Base-by-base conservation (phyloP, 2,888 invertebrate genomes). In the Metallyticus violacea region DNA sequence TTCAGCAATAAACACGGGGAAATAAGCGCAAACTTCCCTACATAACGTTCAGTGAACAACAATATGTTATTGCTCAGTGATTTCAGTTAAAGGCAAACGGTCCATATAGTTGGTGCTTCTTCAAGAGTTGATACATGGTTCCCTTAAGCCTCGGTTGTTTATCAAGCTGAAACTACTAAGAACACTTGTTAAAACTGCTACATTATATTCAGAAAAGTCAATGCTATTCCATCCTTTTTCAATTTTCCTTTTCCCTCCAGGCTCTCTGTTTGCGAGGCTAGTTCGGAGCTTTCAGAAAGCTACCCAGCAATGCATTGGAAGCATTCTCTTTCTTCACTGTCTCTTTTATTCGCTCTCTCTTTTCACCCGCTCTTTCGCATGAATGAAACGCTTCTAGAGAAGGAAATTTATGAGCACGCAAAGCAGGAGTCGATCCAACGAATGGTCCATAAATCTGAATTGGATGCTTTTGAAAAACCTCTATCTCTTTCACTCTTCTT, bases 381-480 rank as follows among this genome's bases (percentile, higher is more conserved):
- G 81, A 62, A 82, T 62, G 40, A 40, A 82, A 62, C 40, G 28
- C 62, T 76, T 82, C 40, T 22, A 40, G 26, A 7, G n/a, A 15
- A 25, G 62, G 9, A 82, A 40, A 82, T 82, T 82, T 82, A 82
- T 26, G 62, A 9, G 40, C 81, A 40, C 81, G 81, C 81, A 62
- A 82, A 82, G 81, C 81, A 82, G 81, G 26, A 82, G 81, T 82
- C 40, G 81, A 82, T 82, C 40, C 62, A 26, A n/a, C 81, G 40
- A 82, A 82, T 82, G 62, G 81, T 5, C 81, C 81, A 82, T 82
- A 82, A 82, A 40, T 82, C 81, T 82, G 81, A 82, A 62, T 82
- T 62, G 81, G 81, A 82, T 26, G 7, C 81, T 40, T 82, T 82
- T 40, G 26, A 82, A 82, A 82, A 26, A 26, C 27, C 22, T 79